phyloP scores from a whole-genome alignment of 2,797 vertebrate species.

The Halcyon smyrnensis region DNA sequence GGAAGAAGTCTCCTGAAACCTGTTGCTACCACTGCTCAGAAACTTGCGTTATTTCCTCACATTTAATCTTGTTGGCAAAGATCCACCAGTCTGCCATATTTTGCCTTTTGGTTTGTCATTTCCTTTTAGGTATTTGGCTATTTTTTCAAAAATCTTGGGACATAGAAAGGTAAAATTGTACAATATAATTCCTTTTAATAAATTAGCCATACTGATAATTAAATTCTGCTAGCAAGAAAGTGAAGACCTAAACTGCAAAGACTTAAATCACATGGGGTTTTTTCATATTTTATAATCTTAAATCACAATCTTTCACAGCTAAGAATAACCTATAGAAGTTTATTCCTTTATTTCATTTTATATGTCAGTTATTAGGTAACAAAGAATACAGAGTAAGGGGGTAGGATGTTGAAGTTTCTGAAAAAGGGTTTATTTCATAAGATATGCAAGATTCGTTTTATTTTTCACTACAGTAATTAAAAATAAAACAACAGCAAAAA shows the following conservation, averaged over 20 bases:
- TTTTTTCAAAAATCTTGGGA: not conserved
- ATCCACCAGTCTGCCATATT: not conserved
- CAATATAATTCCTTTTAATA: not conserved
- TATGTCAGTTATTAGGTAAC: not conserved
- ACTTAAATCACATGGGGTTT: not conserved
- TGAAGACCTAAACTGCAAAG: not conserved
- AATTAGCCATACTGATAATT: not conserved
- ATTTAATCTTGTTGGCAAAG: not conserved
- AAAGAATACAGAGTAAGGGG: not conserved
- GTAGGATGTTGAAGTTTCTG: not conserved
- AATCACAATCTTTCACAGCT: not conserved
- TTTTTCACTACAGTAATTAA: not conserved
- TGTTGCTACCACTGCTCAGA: conserved; percentile 25
- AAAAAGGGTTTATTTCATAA: not conserved
- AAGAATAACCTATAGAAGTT: not conserved
- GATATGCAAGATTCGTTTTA: not conserved
- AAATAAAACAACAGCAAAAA: not conserved
- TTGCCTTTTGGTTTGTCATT: not conserved
- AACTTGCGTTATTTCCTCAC: not conserved
- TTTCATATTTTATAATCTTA: not conserved
- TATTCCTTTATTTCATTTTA: not conserved
- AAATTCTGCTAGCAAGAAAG: not conserved
- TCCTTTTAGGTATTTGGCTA: not conserved
- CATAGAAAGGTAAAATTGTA: not conserved
- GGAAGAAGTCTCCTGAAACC: not conserved